Base-by-base conservation (phyloP, 1,140 invertebrate genomes). In the Dendroctonus ponderosae region DNA sequence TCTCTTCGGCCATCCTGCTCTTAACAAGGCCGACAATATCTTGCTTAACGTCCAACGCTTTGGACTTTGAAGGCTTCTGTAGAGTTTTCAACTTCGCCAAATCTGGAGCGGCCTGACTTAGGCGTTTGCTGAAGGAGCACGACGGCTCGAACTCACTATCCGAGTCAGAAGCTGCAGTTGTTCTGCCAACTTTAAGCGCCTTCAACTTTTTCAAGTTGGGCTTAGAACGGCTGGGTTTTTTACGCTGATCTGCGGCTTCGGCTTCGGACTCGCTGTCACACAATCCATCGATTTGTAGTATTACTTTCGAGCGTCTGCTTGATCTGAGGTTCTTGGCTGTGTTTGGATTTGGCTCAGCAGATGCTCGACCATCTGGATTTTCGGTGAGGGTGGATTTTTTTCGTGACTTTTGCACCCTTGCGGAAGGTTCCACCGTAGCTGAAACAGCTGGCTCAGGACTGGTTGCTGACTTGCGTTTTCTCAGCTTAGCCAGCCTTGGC, bases 241-340 rank as follows among this genome's bases (percentile, higher is more conserved):
- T 26, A 26, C 26, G 26, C 26, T 3, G 26, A 70, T 62, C 57
- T 56, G 7, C 0, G 26, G 26, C 42, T 40, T 69, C 62, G 7
- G 11, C 14, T 41, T 69, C 62, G 46, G 12, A 46, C n/a, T 57
- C 53, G 37, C 50, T 56, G 40, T 66, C 62, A 42, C 60, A 57
- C 12, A 56, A n/a, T 37, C 85, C 85, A 79, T 86, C 85, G 37
- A 85, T 64, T 71, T 86, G 85, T 7, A 81, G 75, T 69, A 82
- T 79, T 78, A 78, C 26, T 26, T 26, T 26, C 3, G 26, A 26
- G 26, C 26, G 26, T 26, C 26, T 26, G 26, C 26, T 26, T 26
- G 26, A 26, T 26, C 26, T 26, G 26, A 26, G 26, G 3, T 26
- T 26, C 26, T 26, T 26, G 26, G 26, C 3, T 26, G 26, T 2